Evolutionary conservation across 2,113 vertebrate genomes (phyloP).

Genomic region (Coptodon bakossiorum): DNA sequence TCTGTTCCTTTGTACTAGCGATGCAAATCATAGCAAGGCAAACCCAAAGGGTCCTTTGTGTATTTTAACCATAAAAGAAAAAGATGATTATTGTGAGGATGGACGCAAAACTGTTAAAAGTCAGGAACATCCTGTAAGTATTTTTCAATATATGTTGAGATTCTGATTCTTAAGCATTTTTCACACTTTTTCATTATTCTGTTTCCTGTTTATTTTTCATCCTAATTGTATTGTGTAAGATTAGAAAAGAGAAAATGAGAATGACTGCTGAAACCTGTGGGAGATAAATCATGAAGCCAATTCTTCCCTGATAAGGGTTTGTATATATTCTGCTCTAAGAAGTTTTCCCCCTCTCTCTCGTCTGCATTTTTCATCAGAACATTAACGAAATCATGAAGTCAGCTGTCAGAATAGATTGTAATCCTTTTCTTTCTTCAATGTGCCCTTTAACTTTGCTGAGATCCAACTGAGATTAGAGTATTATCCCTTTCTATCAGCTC

Average conservation of each 20-base stretch:
- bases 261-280: not conserved
- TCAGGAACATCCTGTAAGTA: not conserved
- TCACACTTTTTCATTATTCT: not conserved
- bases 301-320: not conserved
- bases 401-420: not conserved
- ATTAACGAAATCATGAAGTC: not conserved
- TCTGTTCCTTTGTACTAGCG: not conserved
- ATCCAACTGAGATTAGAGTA: conserved; percentile 43
- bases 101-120: not conserved
- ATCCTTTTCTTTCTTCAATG: conserved; percentile 30
- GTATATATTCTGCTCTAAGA: not conserved
- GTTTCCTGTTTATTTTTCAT: not conserved
- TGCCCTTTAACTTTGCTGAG: conserved; percentile 20
- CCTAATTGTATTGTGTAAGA: not conserved
- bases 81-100: not conserved
- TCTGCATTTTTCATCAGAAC: not conserved
- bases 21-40: not conserved
- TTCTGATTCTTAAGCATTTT: not conserved
- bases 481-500: conserved; percentile 29
- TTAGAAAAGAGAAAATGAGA: not conserved
- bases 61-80: not conserved
- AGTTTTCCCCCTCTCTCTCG: not conserved
- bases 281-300: not conserved
- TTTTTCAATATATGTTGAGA: not conserved
- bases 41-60: not conserved